Base-by-base conservation (phyloP, 2,888 invertebrate genomes). In the Amphipyra berbera region DNA sequence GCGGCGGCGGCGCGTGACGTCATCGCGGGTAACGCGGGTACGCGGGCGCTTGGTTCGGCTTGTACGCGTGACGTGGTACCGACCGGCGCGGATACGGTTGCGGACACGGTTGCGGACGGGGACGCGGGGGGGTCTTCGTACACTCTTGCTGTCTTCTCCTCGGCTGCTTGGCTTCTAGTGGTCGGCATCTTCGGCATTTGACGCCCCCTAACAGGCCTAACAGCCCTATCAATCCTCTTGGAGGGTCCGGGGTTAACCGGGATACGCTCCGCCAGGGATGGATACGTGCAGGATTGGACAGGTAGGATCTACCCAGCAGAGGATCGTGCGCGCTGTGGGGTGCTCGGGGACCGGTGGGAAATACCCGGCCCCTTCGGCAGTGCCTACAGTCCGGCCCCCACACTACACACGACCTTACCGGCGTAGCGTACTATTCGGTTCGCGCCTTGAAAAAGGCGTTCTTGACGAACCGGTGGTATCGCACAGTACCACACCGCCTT, bases 351-450 rank as follows among this genome's bases (percentile, higher is more conserved):
- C 37, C 37, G 37, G 37, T 37, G 37, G 37, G 37, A 37, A 21
- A 37, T 10, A 37, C 9, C 37, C 37, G 10, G 37, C 9, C 37
- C 37, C 37, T 9, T 37, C 12, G 10, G 37, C 37, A 37, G 21
- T 21, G 21, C 46, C 27, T 46, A 37, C 37, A 37, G 37, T 37
- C 37, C 37, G 37, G 37, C 37, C 37, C 37, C 10, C 30, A 47
- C 48, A 35, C 47, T 30, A 30, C 48, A 10, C 37, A 37, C 37
- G 12, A 37, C 37, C 37, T 37, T 37, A 37, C 37, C 37, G 37
- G 37, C 37, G 37, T 10, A 12, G 37, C 2, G 37, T 37, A 12
- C 37, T 37, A 4, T 37, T 37, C 37, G 12, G 37, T 37, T 12
- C 37, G 12, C 37, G 12, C 37, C 37, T 37, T 12, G 37, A 37